Percentiles rank a stretch among this genome's conserved stretches.
Evolutionary conservation across 2,113 vertebrate species (phyloP).

Genomic region (Brachypteracias leptosomus): DNA sequence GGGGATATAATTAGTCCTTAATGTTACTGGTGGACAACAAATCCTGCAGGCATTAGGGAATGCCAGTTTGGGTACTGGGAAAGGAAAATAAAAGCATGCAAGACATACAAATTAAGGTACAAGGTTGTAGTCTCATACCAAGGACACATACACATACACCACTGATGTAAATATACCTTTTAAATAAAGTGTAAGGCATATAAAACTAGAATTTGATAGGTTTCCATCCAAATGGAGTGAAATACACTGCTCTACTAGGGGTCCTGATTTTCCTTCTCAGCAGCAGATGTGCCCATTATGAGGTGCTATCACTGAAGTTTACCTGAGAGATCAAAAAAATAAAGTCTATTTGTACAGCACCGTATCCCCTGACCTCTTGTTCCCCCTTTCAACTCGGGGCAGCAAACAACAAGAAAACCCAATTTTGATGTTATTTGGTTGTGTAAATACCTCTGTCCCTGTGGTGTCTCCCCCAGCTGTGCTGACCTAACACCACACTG

Average conservation of each 20-base stretch:
- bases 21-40: not conserved
- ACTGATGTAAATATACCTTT: constrained; percentile 52
- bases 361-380: not conserved
- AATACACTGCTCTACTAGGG: constrained; percentile 51
- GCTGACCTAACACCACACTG: not conserved
- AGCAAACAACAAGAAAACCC: not conserved
- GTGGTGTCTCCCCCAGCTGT: fast-evolving
- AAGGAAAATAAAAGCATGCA: constrained; percentile 12
- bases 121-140: not conserved
- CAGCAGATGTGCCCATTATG: constrained; percentile 46
- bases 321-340: constrained; percentile 69
- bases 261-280: constrained; percentile 56
- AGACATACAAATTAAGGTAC: constrained; percentile 4
- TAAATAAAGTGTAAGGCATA: constrained; percentile 53
- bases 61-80: not conserved
- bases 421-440: not conserved
- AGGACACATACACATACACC: constrained; percentile 48
- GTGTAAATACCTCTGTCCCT: not conserved
- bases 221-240: constrained; percentile 57
- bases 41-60: constrained; percentile 9
- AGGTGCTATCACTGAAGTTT: constrained; percentile 58
- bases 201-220: constrained; percentile 56
- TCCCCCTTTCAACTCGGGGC: not conserved
- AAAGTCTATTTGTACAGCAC: constrained; percentile 54
- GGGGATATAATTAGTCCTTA: not conserved